Evolutionary conservation across 2,888 invertebrate species (phyloP), one percentile per base, ranked within the genome.

Genomic region (Drosophila infuscata): DNA sequence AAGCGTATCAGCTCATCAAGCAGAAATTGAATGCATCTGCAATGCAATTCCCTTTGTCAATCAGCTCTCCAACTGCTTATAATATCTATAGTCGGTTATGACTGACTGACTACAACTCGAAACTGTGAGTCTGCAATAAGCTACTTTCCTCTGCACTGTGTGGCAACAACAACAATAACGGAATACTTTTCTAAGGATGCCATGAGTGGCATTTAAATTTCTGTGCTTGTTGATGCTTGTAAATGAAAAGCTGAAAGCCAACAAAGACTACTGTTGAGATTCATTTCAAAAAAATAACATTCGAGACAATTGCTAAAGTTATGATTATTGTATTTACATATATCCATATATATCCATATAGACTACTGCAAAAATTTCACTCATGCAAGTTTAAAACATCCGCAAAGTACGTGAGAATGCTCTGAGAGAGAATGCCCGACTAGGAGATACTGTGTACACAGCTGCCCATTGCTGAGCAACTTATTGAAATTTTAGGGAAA

Each of bases 1-100:
- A 68, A 46, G 25, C 25, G 25, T 76, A 43, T 53, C 48, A 57
- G 46, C 59, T 53, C 66, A 76, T 72, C 69, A 74, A 59, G 59
- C 67, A 57, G 64, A 81, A 74, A 76, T 77, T 73, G 73, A 77
- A 84, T 63, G 76, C 66, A 67, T 62, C 57, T 68, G 74, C 68
- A 75, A 58, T 68, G 74, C 68, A 75, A 75, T 82, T 71, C 25
- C 46, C 4, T 69, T 69, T 11, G 43, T 66, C 36, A 30, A 49
- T 61, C 29, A 15, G 62, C 60, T 53, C n/a, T 29, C 30, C 29
- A 12, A 25, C 33, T 57, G 11, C 53, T 30, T 54, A 32, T 32
- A 30, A 49, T 46, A 54, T 30, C 41, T 61, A 49, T 33, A 58
- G 25, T 25, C 25, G 25, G 25, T 2, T 25, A 25, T 25, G 25